Evolutionary conservation across 1,140 invertebrate species (phyloP).

Genomic region (Cyrtorhinus lividipennis): DNA sequence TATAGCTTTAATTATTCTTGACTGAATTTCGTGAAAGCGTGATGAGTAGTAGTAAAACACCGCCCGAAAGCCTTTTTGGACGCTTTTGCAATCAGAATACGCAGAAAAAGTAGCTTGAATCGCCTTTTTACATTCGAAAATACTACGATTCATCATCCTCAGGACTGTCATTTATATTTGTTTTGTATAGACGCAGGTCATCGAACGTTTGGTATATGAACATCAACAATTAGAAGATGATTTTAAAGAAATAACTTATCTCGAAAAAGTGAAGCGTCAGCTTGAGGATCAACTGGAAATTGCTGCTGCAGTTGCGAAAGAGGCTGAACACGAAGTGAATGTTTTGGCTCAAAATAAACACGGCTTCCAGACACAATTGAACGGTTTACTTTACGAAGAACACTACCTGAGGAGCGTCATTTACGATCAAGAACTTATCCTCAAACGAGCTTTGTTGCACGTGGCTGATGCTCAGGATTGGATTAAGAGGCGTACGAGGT

Average conservation of each 20-base stretch:
- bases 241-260: not conserved
- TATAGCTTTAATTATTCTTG: too few species aligned
- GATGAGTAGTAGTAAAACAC: too few species aligned
- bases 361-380: not conserved
- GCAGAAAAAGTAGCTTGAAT: too few species aligned
- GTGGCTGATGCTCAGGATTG: not conserved
- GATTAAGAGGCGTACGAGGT: not conserved
- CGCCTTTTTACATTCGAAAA: too few species aligned
- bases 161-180: too few species aligned
- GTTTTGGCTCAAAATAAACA: not conserved
- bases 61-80: too few species aligned
- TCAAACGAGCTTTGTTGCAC: not conserved
- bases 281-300: not conserved
- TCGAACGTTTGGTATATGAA: not conserved
- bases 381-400: not conserved
- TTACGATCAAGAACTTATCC: not conserved
- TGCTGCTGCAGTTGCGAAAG: not conserved
- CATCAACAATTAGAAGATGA: not conserved
- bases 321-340: not conserved
- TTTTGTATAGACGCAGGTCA: not conserved
- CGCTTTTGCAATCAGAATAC: too few species aligned
- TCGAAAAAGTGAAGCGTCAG: not conserved
- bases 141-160: too few species aligned
- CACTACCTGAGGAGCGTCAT: not conserved
- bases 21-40: too few species aligned